A percentile compares a stretch with the other conserved stretches of the same genome.
Conservation (phyloP, 1,140 invertebrate species). For the Popillia japonica region DNA sequence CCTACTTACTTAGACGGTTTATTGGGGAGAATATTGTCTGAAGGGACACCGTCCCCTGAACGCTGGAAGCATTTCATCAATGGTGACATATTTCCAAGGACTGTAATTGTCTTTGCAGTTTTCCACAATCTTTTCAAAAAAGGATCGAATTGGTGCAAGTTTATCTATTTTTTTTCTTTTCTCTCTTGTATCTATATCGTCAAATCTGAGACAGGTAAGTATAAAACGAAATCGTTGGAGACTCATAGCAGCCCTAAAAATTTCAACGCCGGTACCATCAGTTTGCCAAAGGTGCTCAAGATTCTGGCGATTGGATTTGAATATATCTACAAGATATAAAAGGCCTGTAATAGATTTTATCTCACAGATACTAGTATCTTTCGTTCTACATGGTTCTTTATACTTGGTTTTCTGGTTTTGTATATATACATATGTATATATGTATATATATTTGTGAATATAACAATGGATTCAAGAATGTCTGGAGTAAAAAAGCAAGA, state of each 20-base stretch:
- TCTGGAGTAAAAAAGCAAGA: constrained; percentile 13
- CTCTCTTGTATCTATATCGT: constrained; percentile 56
- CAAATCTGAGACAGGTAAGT: constrained; percentile 62
- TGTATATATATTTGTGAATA: constrained; percentile 4
- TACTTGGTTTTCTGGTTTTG: not conserved
- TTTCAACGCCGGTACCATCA: constrained; percentile 60
- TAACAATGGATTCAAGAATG: constrained; percentile 25
- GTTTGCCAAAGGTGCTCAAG: constrained; percentile 62
- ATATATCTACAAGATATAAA: constrained; percentile 62
- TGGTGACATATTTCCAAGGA: constrained; percentile 49
- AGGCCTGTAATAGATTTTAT: constrained; percentile 64
- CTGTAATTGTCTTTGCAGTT: constrained; percentile 48
- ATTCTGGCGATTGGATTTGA: constrained; percentile 61
- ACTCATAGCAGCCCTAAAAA: constrained; percentile 61
- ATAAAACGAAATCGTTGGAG: constrained; percentile 63
- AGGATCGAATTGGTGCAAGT: constrained; percentile 53
- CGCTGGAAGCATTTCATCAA: constrained; percentile 57
- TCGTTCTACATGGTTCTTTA: not conserved
- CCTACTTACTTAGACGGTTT: constrained; percentile 37
- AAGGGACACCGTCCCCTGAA: constrained; percentile 53
- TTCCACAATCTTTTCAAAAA: constrained; percentile 52
- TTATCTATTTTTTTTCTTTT: constrained; percentile 52
- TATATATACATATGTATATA: not conserved
- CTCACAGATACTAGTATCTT: constrained; percentile 51
- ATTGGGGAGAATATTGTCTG: constrained; percentile 21